phyloP scores from a whole-genome alignment of 2,888 invertebrate species.

The Pseudococcus viburni region DNA sequence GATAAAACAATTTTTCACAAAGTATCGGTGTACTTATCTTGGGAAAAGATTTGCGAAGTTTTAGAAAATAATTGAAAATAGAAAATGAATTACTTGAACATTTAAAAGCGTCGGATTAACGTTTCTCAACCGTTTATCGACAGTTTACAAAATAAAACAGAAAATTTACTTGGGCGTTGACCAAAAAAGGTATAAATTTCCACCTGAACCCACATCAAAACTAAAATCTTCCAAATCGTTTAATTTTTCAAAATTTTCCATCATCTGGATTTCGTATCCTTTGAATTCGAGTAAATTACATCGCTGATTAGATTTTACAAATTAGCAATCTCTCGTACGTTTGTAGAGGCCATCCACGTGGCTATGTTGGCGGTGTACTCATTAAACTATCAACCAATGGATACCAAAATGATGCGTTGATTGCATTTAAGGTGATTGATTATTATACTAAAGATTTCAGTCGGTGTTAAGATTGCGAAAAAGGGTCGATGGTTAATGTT shows the following conservation, averaged over 20 bases:
- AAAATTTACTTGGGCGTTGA: background rate
- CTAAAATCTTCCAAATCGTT: background rate
- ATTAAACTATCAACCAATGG: background rate
- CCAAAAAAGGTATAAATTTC: background rate
- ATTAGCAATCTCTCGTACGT: background rate
- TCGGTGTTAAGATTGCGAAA: slow-evolving; percentile 3
- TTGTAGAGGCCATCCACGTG: slow-evolving; percentile 7
- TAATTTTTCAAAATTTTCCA: background rate
- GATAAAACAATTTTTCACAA: background rate
- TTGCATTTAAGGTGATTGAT: slow-evolving; percentile 26
- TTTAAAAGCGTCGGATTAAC: background rate
- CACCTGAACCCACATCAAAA: background rate
- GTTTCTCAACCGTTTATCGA: background rate
- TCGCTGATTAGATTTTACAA: background rate
- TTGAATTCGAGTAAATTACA: background rate
- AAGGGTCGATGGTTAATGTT: slow-evolving; percentile 23
- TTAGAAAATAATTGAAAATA: background rate
- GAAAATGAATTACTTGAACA: background rate
- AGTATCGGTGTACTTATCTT: background rate
- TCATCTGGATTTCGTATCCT: background rate
- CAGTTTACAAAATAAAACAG: background rate
- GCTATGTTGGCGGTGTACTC: background rate
- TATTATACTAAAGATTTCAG: background rate
- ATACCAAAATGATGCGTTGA: slow-evolving; percentile 14
- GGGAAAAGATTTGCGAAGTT: background rate